Conservation (phyloP, 2,113 vertebrate species). For the Crotalus helleri region DNA sequence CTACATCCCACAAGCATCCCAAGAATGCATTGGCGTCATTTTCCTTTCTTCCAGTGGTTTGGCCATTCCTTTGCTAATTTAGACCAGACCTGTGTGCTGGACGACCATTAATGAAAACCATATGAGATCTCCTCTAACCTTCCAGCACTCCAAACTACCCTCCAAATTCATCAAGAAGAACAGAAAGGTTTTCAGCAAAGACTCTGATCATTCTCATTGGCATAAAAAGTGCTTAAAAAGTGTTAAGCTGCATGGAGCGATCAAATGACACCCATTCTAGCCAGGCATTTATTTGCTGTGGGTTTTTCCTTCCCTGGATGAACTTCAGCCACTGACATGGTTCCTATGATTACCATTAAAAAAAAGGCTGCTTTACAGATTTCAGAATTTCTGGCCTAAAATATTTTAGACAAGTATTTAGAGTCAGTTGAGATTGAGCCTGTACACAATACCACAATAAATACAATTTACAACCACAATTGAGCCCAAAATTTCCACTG, state of each 20-base stretch:
- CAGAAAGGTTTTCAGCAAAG: constrained; percentile 52
- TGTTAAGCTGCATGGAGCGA: constrained; percentile 45
- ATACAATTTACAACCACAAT: not conserved
- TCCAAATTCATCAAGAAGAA: constrained; percentile 59
- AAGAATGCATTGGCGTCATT: constrained; percentile 71
- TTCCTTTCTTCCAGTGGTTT: constrained; percentile 76
- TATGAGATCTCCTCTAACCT: constrained; percentile 69
- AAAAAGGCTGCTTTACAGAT: not conserved
- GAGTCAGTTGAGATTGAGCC: not conserved
- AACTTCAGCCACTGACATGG: not conserved
- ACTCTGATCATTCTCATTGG: constrained; percentile 67
- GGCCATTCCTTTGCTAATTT: constrained; percentile 74
- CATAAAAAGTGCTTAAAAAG: constrained; percentile 59
- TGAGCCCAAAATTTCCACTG: not conserved
- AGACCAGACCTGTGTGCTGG: constrained; percentile 71
- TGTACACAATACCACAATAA: not conserved
- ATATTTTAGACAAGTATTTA: not conserved
- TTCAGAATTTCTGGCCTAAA: not conserved
- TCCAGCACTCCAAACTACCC: constrained; percentile 64
- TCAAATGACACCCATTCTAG: not conserved
- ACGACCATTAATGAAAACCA: constrained; percentile 74
- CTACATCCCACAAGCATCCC: constrained; percentile 75
- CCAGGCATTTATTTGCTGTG: not conserved
- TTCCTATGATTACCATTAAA: not conserved
- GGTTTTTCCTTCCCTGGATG: not conserved